Percentiles rank a stretch among this genome's conserved stretches.
phyloP scores from a whole-genome alignment of 1,140 invertebrate species.

The Druon quercuslanigerum region DNA sequence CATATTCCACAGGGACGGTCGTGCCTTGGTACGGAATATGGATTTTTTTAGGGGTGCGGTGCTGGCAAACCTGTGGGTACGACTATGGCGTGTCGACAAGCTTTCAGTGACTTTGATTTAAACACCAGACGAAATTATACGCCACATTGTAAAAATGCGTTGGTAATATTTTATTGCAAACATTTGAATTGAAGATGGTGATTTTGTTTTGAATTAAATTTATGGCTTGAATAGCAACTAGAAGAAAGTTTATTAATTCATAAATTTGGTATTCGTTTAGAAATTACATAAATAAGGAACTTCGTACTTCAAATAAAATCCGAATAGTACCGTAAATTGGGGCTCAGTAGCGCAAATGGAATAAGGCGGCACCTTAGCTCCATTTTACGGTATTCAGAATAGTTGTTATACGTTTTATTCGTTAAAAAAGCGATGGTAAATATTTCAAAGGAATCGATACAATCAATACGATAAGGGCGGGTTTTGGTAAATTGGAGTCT shows the following conservation, averaged over 20 bases:
- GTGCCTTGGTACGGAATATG: conserved; percentile 12
- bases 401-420: too few relatives aligned
- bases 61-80: conserved; percentile 9
- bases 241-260: too few relatives aligned
- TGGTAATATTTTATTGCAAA: background rate
- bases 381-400: too few relatives aligned
- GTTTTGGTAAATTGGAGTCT: background rate
- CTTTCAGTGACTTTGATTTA: background rate
- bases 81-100: conserved; percentile 6
- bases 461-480: background rate
- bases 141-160: background rate
- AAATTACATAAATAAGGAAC: too few relatives aligned
- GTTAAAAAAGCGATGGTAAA: background rate
- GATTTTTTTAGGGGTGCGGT: conserved; percentile 14
- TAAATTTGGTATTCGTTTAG: too few relatives aligned
- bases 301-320: too few relatives aligned
- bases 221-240: too few relatives aligned
- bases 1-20: conserved; percentile 5
- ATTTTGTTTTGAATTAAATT: too few relatives aligned
- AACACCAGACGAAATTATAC: background rate
- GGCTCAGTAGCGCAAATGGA: too few relatives aligned
- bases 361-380: too few relatives aligned
- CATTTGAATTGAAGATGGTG: too few relatives aligned
- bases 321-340: too few relatives aligned
- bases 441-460: background rate